Base-by-base conservation (phyloP, 2,888 invertebrate genomes). In the Diloba caeruleocephala region DNA sequence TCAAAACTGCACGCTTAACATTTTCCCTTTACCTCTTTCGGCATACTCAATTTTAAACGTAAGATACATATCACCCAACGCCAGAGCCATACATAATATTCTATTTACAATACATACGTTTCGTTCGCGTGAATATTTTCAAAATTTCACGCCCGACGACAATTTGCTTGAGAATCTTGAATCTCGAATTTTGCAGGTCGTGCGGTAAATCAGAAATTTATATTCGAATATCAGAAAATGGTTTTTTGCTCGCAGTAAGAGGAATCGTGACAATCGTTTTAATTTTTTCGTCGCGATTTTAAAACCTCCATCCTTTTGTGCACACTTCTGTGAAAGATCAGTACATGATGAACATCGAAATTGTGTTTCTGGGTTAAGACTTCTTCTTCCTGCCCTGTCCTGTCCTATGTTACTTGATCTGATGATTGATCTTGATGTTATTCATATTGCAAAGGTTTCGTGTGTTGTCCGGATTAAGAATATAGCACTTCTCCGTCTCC, bases 171-270 rank as follows among this genome's bases (percentile, higher is more conserved):
- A 50, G 60, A 70, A 65, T 68, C 68, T 70, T 55, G 71, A 68
- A 70, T 72, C 59, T 71, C 34, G 52, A 64, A 70, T 67, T 67
- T 71, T 57, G 42, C 71, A 68, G 77, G 79, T 80, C 79, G 79
- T 74, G 66, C 72, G 78, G 78, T 80, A 85, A 86, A 87, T 85
- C 64, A 79, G 76, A 76, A 79, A 85, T 85, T 82, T 83, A 79
- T 80, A 78, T 85, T 81, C 74, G 54, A 74, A 79, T 82, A 79
- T 81, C 71, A 32, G 49, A 64, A 74, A 76, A 78, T 78, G 71
- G 69, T 74, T 41, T 57, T 59, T 45, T 43, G 25, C 23, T 17
- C 34, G 31, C 53, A 19, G 57, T 45, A 46, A 63, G 42, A 28
- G 50, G 51, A 51, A 56, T 64, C 60, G 44, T 59, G 59, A 65